phyloP scores from a whole-genome alignment of 2,113 vertebrate species.

The Argyrosomus japonicus region DNA sequence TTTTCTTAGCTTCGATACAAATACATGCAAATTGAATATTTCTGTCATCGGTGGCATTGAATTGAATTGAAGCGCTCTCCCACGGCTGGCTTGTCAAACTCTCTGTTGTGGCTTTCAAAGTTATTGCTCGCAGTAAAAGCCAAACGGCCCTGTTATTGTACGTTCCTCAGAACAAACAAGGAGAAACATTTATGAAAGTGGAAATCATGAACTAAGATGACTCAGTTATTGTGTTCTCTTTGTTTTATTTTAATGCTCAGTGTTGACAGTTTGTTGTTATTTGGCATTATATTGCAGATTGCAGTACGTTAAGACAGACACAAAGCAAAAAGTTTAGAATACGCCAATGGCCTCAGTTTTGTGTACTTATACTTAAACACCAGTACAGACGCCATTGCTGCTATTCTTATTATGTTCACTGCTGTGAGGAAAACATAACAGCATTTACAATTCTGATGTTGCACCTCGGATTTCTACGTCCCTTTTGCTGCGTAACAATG shows the following conservation, averaged over 20 bases:
- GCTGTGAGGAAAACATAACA: too few species aligned
- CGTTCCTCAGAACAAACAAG: conserved; percentile 5
- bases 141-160: conserved; percentile 41
- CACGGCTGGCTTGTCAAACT: conserved; percentile 9
- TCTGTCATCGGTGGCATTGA: conserved; percentile 21
- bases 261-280: neutral
- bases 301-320: neutral
- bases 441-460: neutral
- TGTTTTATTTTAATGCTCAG: conserved; percentile 8
- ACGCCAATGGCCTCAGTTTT: neutral
- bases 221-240: conserved; percentile 14
- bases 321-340: neutral
- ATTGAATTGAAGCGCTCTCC: neutral
- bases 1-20: conserved; percentile 46
- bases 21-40: conserved; percentile 54
- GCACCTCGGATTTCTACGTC: neutral
- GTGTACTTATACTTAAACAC: too few species aligned
- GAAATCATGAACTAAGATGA: conserved; percentile 29
- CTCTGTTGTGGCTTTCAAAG: conserved; percentile 47
- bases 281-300: neutral
- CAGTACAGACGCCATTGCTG: too few species aligned
- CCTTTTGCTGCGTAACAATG: neutral
- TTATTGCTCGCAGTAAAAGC: conserved; percentile 53
- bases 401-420: neutral
- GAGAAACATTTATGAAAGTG: conserved; percentile 36